Base-by-base conservation (phyloP, 2,888 invertebrate species). In the Anagyrus pseudococci region DNA sequence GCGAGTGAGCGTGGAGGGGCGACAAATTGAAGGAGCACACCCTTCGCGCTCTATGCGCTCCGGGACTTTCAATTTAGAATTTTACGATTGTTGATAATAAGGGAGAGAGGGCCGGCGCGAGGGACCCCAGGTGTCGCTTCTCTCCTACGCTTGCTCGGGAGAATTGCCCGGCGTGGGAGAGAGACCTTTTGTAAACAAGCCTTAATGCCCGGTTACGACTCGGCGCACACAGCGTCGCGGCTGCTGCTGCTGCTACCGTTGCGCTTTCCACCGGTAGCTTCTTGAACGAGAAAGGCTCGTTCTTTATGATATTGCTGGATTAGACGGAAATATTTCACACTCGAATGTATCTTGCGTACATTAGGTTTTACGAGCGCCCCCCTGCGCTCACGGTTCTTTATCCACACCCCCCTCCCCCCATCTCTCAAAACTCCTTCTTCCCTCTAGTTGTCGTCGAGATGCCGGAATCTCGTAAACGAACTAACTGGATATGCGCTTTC, bases 1-100 rank as follows among this genome's bases (percentile, higher is more conserved):
- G 17, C 41, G 29, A 41, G n/a, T 8, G 17, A 4, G n/a, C 41
- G n/a, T 29, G 29, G 6, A 29, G 10, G 10, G 10, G 29, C 10
- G 29, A 29, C 29, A 10, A 4, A 7, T 29, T 4, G 4, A 29
- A 10, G 10, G 29, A 19, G 46, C 47, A n/a, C n/a, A n/a, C 19
- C 26, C 7, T 37, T 37, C 15, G 23, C n/a, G 8, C 22, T 8
- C 8, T 29, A 10, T 29, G 26, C 64, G 43, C 58, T 52, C 33
- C 70, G 70, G 73, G 75, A 77, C 78, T 78, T 79, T 78, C 77
- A 78, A 78, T 79, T 79, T 79, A 73, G 76, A 73, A 76, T 80
- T 80, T 80, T 79, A 80, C 80, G 80, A 80, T 78, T 80, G 80
- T 79, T 79, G 80, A 79, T 80, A 79, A 80, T 79, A 80, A 77